These are phyloP conservation scores for Scomber scombrus DNA, from an alignment of 2,113 vertebrate species.

Conservation along the genomic window DNA sequence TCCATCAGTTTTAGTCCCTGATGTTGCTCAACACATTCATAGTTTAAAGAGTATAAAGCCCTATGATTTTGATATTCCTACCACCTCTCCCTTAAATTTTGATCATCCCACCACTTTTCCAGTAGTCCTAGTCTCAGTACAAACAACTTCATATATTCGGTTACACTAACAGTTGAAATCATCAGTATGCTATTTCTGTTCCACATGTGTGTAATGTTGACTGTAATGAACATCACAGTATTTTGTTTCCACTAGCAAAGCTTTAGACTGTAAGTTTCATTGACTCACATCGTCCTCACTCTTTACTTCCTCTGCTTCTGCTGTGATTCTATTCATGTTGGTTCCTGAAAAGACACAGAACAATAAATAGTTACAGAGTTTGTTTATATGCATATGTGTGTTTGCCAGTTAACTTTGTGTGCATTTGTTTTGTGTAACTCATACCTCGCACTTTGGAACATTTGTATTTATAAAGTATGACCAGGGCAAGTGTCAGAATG, in stretches of 20 bases:
- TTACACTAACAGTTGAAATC: too few relatives aligned
- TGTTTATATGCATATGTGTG: not conserved
- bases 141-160: too few relatives aligned
- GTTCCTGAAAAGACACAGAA: slow-evolving; percentile 11
- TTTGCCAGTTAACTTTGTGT: not conserved
- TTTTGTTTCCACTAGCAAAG: not conserved
- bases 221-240: too few relatives aligned
- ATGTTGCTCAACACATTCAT: too few relatives aligned
- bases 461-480: slow-evolving; percentile 25
- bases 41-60: too few relatives aligned
- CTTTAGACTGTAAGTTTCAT: not conserved
- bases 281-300: not conserved
- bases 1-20: too few relatives aligned
- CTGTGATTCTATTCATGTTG: not conserved
- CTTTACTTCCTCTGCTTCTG: not conserved
- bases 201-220: too few relatives aligned
- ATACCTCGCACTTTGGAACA: slow-evolving; percentile 28
- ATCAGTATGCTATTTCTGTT: too few relatives aligned
- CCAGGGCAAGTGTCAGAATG: not conserved
- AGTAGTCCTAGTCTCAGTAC: too few relatives aligned
- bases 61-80: not conserved
- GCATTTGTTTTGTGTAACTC: not conserved
- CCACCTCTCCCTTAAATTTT: too few relatives aligned
- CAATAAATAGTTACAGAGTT: not conserved
- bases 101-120: too few relatives aligned